Base-by-base conservation (phyloP, 37 sponge, comb jelly and placozoan genomes). In the Oopsacas minuta region DNA sequence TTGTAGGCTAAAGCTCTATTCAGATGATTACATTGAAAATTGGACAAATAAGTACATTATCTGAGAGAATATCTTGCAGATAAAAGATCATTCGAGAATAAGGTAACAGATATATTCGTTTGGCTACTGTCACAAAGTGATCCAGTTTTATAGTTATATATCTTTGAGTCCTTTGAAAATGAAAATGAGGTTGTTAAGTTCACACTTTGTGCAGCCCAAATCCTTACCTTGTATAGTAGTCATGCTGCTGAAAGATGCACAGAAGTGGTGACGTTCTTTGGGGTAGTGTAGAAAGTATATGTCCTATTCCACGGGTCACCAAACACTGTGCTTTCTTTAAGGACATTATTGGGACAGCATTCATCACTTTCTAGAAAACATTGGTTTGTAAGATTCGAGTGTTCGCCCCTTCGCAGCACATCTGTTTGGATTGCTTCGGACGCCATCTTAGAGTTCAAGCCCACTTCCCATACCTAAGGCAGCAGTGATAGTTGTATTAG, bases 301-400 rank as follows among this genome's bases (percentile, higher is more conserved):
- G 75, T 61, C 75, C 75, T 61, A 61, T 61, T 61, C 30, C 75
- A 61, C 75, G 75, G 75, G 28, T 61, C 75, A 61, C 75, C 75
- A 61, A 61, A 61, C 75, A 34, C 75, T 61, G 75, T 25, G 75
- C 75, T 61, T 34, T 61, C 75, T 61, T 61, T 25, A 61, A n/a
- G 28, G 75, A 61, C 75, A 61, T 61, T 61, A 61, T 61, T 61
- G 75, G 75, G 75, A 61, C 75, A 3, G 75, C 75, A 25, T 61
- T 61, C 75, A 61, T 61, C 75, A 25, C 30, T 61, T 61, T 61
- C 75, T n/a, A 61, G 75, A 7, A 61, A 25, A 61, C 75, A 34
- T 61, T 61, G 75, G 75, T 61, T 34, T 61, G 75, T 34, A 61
- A 61, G 75, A 61, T 32, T 61, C 75, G 75, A 61, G 75, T 61